Conservation (phyloP, 1,140 invertebrate species). For the Nephila pilipes region DNA sequence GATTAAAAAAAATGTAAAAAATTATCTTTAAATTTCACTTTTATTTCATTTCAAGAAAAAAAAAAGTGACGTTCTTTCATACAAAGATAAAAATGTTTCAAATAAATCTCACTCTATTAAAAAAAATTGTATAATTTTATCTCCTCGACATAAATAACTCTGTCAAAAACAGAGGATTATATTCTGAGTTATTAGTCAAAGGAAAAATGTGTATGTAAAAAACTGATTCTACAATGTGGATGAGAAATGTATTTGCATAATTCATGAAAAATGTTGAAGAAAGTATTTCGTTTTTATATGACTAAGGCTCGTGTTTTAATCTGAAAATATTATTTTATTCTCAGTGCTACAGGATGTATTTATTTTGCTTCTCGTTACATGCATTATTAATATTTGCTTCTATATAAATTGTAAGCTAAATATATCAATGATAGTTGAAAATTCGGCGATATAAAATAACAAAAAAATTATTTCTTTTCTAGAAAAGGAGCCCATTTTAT, state of each 20-base stretch:
- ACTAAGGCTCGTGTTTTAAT: neutral
- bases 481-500: no score
- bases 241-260: neutral
- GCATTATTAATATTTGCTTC: no score
- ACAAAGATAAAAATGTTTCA: neutral
- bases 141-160: neutral
- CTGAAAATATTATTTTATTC: neutral
- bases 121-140: neutral
- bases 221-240: conserved; percentile 4
- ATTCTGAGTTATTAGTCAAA: conserved; percentile 18
- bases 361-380: no score
- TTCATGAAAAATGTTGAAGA: neutral
- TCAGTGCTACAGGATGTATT: neutral
- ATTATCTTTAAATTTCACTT: neutral
- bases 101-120: neutral
- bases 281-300: neutral
- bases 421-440: no score
- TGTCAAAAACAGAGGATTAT: neutral
- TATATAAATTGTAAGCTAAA: no score
- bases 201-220: neutral
- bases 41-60: neutral
- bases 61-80: neutral
- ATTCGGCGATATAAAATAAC: no score
- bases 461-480: no score
- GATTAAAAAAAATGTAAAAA: neutral